Evolutionary conservation across 2,113 vertebrate species (phyloP).

Genomic region (Eubucco bourcierii): DNA sequence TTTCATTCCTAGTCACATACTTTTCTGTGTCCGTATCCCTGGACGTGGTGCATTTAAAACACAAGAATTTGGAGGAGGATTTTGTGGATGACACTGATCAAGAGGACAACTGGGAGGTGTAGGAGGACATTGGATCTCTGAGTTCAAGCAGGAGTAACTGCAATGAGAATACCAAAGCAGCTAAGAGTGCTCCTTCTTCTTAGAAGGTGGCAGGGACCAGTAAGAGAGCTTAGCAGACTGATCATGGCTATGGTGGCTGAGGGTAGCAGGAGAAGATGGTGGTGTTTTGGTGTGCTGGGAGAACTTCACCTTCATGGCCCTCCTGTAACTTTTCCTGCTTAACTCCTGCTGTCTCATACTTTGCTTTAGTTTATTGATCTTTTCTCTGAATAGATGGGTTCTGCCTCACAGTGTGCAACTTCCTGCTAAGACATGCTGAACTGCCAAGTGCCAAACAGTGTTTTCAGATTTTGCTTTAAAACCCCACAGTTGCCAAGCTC

Average conservation of each 20-base stretch:
- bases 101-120: neutral
- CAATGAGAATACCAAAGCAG: neutral
- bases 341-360: neutral
- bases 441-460: neutral
- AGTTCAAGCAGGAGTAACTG: neutral
- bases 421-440: neutral
- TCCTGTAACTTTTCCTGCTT: neutral
- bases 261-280: neutral
- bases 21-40: rapidly evolving
- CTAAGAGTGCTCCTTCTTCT: neutral
- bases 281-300: neutral
- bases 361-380: neutral
- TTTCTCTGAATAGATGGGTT: neutral
- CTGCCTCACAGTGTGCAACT: neutral
- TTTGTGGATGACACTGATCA: neutral
- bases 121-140: neutral
- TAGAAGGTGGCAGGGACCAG: rapidly evolving
- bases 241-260: neutral
- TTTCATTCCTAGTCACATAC: neutral
- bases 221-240: neutral
- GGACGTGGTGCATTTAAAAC: neutral
- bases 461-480: neutral
- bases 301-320: neutral
- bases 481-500: neutral
- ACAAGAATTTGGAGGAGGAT: neutral